Evolutionary conservation across 2,113 vertebrate genomes (phyloP).

Genomic region (Ceyx cyanopectus): DNA sequence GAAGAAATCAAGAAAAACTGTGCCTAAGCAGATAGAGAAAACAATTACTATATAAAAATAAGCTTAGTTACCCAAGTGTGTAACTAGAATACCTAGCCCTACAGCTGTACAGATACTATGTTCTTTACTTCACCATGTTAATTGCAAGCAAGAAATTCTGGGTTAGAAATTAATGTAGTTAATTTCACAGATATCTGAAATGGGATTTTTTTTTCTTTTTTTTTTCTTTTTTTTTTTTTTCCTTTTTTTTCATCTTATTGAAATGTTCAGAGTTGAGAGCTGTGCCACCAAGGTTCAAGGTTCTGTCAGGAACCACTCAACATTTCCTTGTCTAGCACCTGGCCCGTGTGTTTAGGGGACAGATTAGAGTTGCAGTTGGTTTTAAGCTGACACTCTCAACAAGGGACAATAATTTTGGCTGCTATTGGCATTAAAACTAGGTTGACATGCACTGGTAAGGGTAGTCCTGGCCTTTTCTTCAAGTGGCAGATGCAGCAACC

Average conservation of each 20-base stretch:
- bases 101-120: background rate
- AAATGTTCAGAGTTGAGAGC: background rate
- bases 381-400: background rate
- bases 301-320: background rate
- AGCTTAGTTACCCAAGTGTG: background rate
- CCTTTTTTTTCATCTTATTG: background rate
- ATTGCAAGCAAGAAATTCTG: background rate
- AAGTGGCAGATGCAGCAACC: background rate
- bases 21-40: background rate
- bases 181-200: background rate
- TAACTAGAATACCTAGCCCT: background rate
- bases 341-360: background rate
- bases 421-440: background rate
- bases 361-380: accelerated
- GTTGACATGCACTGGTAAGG: background rate
- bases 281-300: background rate
- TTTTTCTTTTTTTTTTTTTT: background rate
- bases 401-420: background rate
- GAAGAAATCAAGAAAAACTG: background rate
- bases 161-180: background rate
- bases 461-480: background rate
- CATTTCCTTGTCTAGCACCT: background rate
- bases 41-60: background rate
- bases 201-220: background rate
- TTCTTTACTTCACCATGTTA: background rate